Conservation (phyloP, 1,140 invertebrate species). For the Dendroctonus valens region DNA sequence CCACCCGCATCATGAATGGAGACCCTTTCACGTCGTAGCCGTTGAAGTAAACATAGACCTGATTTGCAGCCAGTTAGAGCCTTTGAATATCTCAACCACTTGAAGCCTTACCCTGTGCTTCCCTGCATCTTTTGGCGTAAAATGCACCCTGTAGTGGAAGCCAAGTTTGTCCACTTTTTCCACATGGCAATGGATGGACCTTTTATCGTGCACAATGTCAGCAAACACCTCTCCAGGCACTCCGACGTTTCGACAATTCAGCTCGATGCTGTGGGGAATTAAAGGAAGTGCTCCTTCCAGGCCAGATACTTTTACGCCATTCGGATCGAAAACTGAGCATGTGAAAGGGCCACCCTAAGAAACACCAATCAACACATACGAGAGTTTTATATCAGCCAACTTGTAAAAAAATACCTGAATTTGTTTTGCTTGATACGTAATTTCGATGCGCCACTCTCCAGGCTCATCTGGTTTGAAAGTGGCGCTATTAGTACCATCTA, state of each 20-base stretch:
- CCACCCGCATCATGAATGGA: constrained; percentile 76
- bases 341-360: constrained; percentile 87
- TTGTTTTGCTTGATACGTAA: constrained; percentile 92
- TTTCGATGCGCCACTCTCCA: constrained; percentile 94
- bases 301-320: constrained; percentile 74
- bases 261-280: constrained; percentile 74
- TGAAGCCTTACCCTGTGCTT: constrained; percentile 72
- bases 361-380: too few relatives aligned
- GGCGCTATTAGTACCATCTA: constrained; percentile 81
- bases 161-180: constrained; percentile 69
- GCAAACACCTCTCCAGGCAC: constrained; percentile 85
- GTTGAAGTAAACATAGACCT: constrained; percentile 93
- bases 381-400: too few relatives aligned
- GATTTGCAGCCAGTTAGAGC: constrained; percentile 23
- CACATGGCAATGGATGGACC: constrained; percentile 78
- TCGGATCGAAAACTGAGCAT: constrained; percentile 95
- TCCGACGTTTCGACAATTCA: constrained; percentile 72
- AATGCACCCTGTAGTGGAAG: constrained; percentile 74
- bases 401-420: constrained; percentile 64
- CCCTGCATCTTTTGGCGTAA: constrained; percentile 84
- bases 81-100: background rate
- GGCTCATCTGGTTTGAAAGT: constrained; percentile 96
- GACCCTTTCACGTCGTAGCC: constrained; percentile 92
- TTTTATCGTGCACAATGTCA: constrained; percentile 83
- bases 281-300: constrained; percentile 74